A percentile compares a stretch with the other conserved stretches of the same genome.
phyloP scores from a whole-genome alignment of 2,888 invertebrate species.

The Drepanosiphum platanoidis region DNA sequence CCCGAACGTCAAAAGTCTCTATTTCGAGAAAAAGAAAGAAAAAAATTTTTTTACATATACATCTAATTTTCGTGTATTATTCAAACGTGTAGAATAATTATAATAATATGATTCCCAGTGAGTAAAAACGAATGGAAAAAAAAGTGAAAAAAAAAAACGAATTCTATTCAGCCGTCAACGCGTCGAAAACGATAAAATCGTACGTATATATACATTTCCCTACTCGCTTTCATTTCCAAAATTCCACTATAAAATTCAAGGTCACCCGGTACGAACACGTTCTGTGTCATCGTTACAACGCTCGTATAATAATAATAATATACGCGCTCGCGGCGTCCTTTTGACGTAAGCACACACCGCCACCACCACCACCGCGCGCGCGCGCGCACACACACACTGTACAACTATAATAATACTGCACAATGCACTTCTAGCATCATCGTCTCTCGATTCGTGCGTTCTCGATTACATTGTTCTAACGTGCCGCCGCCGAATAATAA shows the following conservation, averaged over 20 bases:
- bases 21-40: neutral
- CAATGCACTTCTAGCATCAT: conserved; percentile 16
- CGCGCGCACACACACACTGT: neutral
- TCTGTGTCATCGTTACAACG: conserved; percentile 36
- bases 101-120: neutral
- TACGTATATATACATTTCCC: conserved; percentile 12
- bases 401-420: neutral
- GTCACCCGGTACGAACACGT: conserved; percentile 21
- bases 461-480: conserved; percentile 2
- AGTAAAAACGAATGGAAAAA: no score
- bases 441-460: conserved; percentile 22
- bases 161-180: conserved; percentile 13
- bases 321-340: conserved; percentile 30
- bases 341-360: neutral
- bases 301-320: no score
- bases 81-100: neutral
- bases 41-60: no score
- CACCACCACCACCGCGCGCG: no score
- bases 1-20: neutral
- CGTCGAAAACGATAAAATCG: conserved; percentile 14
- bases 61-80: neutral
- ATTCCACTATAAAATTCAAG: conserved; percentile 55
- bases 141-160: neutral
- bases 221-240: conserved; percentile 55
- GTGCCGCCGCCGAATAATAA: neutral